Evolutionary conservation across 1,140 invertebrate species (phyloP).

Genomic region (Gryon sp.): DNA sequence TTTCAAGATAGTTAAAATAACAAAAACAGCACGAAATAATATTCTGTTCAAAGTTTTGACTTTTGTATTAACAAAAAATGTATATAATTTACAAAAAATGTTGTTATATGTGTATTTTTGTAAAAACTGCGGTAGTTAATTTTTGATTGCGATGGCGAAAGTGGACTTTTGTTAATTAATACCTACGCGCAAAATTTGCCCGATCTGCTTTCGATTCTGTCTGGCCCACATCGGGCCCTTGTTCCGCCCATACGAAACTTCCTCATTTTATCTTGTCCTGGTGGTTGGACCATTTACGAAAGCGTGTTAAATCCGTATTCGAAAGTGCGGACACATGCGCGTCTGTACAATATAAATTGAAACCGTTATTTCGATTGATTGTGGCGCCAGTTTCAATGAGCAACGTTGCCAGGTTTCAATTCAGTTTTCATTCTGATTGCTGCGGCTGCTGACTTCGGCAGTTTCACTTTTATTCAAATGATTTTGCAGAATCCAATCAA

Average conservation of each 20-base stretch:
- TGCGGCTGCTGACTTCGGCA: too few species aligned
- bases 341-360: conserved; percentile 54
- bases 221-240: conserved; percentile 53
- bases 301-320: conserved; percentile 60
- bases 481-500: not conserved
- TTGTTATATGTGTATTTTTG: too few species aligned
- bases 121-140: too few species aligned
- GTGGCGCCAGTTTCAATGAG: conserved; percentile 49
- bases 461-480: conserved; percentile 42
- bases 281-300: conserved; percentile 59
- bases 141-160: conserved; percentile 57
- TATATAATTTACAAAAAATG: too few species aligned
- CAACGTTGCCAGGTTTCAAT: conserved; percentile 24
- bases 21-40: too few species aligned
- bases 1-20: too few species aligned
- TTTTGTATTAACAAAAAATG: too few species aligned
- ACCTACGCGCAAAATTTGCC: conserved; percentile 49
- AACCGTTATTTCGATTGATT: conserved; percentile 60
- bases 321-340: conserved; percentile 51
- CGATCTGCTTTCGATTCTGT: conserved; percentile 62
- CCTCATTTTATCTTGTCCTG: conserved; percentile 54
- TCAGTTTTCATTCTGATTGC: conserved; percentile 8
- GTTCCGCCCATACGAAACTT: conserved; percentile 49
- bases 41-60: too few species aligned
- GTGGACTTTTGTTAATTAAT: conserved; percentile 63